Evolutionary conservation across 2,113 vertebrate genomes (phyloP).

Genomic region (Leuciscus idus): DNA sequence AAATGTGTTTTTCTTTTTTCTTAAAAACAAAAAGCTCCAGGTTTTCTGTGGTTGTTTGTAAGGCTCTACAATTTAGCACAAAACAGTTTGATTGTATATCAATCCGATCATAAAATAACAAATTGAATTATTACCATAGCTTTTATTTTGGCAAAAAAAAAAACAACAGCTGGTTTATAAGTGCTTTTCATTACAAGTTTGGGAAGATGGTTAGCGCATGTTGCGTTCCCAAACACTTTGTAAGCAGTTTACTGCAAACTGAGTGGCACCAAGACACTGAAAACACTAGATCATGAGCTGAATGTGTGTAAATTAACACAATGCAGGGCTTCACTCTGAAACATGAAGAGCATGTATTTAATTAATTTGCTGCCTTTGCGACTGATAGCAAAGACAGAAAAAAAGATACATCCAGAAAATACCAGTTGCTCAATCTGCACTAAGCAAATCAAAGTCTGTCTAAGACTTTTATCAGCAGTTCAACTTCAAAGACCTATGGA

Average conservation of each 20-base stretch:
- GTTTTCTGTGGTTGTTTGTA: neutral
- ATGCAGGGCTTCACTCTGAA: neutral
- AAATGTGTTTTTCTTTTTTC: neutral
- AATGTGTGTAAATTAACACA: too few relatives aligned
- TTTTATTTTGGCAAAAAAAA: too few relatives aligned
- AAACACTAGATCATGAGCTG: neutral
- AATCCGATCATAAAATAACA: neutral
- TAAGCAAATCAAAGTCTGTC: slow-evolving; percentile 16
- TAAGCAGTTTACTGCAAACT: neutral
- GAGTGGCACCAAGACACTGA: neutral
- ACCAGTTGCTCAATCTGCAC: neutral
- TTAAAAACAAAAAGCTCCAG: neutral
- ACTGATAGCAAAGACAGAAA: neutral
- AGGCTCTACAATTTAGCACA: neutral
- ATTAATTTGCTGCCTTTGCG: too few relatives aligned
- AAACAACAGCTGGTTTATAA: too few relatives aligned
- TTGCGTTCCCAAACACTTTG: too few relatives aligned
- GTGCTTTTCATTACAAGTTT: too few relatives aligned
- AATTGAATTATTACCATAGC: neutral
- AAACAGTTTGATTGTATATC: neutral
- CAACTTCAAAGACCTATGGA: neutral
- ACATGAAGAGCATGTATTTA: neutral
- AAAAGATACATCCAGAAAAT: neutral
- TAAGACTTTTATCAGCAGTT: slow-evolving; percentile 12
- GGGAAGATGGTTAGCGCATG: too few relatives aligned